phyloP scores from a whole-genome alignment of 2,113 vertebrate species.

The Hippocampus zosterae region DNA sequence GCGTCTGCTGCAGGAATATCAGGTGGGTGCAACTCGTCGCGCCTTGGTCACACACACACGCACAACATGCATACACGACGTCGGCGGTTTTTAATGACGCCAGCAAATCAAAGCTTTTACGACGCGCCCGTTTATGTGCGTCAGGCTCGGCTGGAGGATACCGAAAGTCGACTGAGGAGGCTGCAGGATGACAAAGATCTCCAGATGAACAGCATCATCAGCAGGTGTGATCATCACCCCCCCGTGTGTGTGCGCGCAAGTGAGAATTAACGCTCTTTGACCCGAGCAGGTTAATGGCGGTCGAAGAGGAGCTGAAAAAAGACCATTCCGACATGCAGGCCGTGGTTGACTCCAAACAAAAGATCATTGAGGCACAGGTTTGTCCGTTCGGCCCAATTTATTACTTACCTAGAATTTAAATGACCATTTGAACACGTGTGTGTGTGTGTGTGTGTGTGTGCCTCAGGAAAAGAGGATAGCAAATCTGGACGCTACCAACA shows the following conservation, averaged over 20 bases:
- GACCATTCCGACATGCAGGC: conserved; percentile 98
- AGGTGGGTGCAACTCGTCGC: conserved; percentile 52
- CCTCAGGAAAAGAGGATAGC: conserved; percentile 90
- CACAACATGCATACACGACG: no score
- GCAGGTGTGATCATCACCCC: conserved; percentile 80
- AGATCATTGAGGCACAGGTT: conserved; percentile 98
- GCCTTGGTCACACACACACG: no score
- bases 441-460: neutral
- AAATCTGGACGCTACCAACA: conserved; percentile 89
- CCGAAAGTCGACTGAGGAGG: conserved; percentile 86
- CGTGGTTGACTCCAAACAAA: conserved; percentile 96
- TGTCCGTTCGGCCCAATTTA: neutral
- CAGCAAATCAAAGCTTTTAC: no score
- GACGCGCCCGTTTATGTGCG: neutral
- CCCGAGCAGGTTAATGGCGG: conserved; percentile 86
- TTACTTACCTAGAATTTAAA: no score
- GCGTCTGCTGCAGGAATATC: conserved; percentile 93
- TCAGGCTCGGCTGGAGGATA: conserved; percentile 87
- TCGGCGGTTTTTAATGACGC: no score
- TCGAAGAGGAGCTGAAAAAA: conserved; percentile 97
- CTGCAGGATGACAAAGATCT: conserved; percentile 98
- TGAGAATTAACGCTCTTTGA: neutral
- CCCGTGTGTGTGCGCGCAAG: neutral
- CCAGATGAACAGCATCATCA: conserved; percentile 99
- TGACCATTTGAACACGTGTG: neutral